A percentile compares a stretch with the other conserved stretches of the same genome.
Conservation (phyloP, 2,113 vertebrate species). For the Circaetus cinerascens region DNA sequence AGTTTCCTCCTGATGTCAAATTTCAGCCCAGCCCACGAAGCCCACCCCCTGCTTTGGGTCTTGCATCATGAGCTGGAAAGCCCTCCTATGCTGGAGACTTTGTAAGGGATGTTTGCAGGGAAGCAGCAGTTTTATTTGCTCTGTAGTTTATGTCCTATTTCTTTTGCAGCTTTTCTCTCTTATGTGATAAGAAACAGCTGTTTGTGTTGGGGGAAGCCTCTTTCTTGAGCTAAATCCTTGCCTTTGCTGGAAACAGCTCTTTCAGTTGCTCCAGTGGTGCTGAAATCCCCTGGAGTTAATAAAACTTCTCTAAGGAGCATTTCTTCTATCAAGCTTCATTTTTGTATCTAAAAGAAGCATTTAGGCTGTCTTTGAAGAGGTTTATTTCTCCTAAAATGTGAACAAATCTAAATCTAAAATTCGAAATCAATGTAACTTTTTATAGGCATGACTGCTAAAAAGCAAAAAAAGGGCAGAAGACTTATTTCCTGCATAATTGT, state of each 20-base stretch:
- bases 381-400: background rate
- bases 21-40: background rate
- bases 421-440: background rate
- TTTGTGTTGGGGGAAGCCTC: background rate
- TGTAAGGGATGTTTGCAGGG: background rate
- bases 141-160: background rate
- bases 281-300: background rate
- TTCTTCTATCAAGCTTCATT: background rate
- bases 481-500: background rate
- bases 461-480: rapidly evolving
- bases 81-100: background rate
- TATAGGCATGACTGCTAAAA: background rate
- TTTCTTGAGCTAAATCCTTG: background rate
- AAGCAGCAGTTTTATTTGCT: background rate
- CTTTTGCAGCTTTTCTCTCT: background rate
- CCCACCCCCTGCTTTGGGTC: background rate
- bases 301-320: background rate
- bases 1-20: background rate
- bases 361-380: background rate
- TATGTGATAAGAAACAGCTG: background rate
- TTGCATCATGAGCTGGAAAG: background rate
- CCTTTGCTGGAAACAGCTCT: background rate
- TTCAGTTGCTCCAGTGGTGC: background rate
- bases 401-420: background rate
- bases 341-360: background rate